Percentiles rank a stretch among this genome's conserved stretches.
These are phyloP conservation scores for Phalacrocorax pelagicus DNA, from an alignment of 2,113 vertebrate species.

Conservation along the genomic window DNA sequence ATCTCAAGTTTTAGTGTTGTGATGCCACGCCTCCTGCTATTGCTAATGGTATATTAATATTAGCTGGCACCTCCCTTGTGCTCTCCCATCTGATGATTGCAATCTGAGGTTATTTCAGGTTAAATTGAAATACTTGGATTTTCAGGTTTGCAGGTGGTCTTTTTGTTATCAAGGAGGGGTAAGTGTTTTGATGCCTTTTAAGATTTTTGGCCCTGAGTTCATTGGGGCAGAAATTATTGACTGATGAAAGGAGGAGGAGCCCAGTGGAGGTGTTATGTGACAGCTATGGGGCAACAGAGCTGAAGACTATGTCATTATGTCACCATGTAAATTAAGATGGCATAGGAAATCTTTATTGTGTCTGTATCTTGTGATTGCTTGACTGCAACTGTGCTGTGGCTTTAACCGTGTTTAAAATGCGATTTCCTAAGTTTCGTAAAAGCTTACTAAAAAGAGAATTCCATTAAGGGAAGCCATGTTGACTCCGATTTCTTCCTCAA, in stretches of 20 bases:
- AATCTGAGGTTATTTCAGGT: neutral
- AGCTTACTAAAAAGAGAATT: constrained; percentile 16
- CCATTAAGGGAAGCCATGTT: constrained; percentile 12
- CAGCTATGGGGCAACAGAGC: neutral
- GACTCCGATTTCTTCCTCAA: neutral
- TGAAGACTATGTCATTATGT: neutral
- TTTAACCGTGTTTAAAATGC: neutral
- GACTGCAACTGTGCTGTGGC: neutral
- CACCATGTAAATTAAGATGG: neutral
- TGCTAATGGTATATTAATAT: rapidly evolving
- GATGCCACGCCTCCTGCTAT: neutral
- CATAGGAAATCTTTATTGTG: constrained; percentile 14
- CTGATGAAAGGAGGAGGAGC: neutral
- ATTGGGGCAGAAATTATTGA: neutral
- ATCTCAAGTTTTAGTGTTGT: neutral
- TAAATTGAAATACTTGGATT: neutral
- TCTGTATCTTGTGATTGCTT: neutral
- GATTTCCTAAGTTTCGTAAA: constrained; percentile 17
- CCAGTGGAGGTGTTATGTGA: neutral
- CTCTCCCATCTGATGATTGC: neutral
- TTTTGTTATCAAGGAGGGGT: neutral
- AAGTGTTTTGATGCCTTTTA: neutral
- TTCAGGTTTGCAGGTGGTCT: neutral
- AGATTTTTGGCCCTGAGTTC: neutral
- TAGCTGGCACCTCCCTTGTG: neutral